Evolutionary conservation across 1,140 invertebrate genomes (phyloP), one percentile per base, ranked within the genome.

Genomic region (Neodiprion virginianus): DNA sequence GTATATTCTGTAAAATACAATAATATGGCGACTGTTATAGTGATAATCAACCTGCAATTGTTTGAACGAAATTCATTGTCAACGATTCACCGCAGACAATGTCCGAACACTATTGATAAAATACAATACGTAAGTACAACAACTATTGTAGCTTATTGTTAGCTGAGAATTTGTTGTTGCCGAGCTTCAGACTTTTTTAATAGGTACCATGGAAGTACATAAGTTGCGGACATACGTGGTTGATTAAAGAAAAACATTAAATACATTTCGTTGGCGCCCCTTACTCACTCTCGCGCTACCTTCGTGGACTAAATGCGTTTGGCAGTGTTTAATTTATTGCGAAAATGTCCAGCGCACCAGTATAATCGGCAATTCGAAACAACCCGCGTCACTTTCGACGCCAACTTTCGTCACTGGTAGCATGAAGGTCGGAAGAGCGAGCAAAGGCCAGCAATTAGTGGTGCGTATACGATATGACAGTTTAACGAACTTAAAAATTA

Each of bases 51-150:
- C 8, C 4, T 76, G 75, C 79, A 80, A 78, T 77, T 73, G 78
- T 40, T 40, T 40, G 1, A 40, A 40, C 28, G 28, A 1, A 40
- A 40, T 40, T 5, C 28, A 40, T 40, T 40, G 28, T 3, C 28
- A 40, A 40, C 28, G 1, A 40, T 40, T 40, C 5, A 40, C 28
- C 28, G 28, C 28, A 40, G 28, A 40, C 28, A 40, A 40, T 5
- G 28, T 40, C 28, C 28, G 28, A 1, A 40, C 28, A 40, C 28
- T 71, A 71, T 71, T 48, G 70, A 47, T 83, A 86, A 84, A 84
- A 87, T 87, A 88, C 83, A 83, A 85, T 81, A 84, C 82, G 83
- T 87, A 88, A 88, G 86, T 88, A 88, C 86, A 86, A 85, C 82
- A 85, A 88, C 85, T 87, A 88, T 88, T 86, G 85, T 87, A 86